Base-by-base conservation (phyloP, 1,140 invertebrate genomes). In the Tenebrio molitor region DNA sequence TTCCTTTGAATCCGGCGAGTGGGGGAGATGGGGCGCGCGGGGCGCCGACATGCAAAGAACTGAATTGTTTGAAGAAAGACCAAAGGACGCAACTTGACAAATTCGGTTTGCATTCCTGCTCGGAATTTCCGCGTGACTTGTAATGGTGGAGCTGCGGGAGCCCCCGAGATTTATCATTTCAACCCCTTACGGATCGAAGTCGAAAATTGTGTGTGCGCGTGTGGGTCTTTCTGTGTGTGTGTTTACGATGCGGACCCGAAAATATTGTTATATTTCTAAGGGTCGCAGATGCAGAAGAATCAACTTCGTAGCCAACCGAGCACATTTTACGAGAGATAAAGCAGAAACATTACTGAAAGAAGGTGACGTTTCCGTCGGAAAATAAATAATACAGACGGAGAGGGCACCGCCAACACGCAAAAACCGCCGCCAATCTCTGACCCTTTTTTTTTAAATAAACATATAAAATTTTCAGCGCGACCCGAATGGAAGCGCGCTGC, bases 251-350 rank as follows among this genome's bases (percentile, higher is more conserved):
- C 42, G 21, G 10, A 53, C 42, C 68, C 33, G 34, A 70, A 70
- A 70, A 70, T 70, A 70, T 70, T 62, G 68, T 70, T 70, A 58
- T 70, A 70, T 70, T 70, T 70, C 19, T 41, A 58, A 70, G 58
- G 68, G 50, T 70, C 58, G 68, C 68, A 62, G 68, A 58, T 53
- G 68, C 68, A 62, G 68, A 72, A 72, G 63, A 72, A 66, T 66
- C 44, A 66, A 33, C n/a, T 66, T 66, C 58, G 58, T 36, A 64
- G 16, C 19, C 70, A 72, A 64, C 70, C 69, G 65, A 67, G 69
- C 74, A 71, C 71, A 65, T 76, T 76, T 76, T 69, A 76, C 74
- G 74, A 76, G 46, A 76, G 74, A 76, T 76, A 76, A 76, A 76
- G 74, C 74, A 76, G 74, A 76, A 73, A 76, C 67, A 76, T 65